A percentile compares a stretch with the other conserved stretches of the same genome.
Conservation (phyloP, 1,140 invertebrate genomes). For the Drosophila nigromelanica region DNA sequence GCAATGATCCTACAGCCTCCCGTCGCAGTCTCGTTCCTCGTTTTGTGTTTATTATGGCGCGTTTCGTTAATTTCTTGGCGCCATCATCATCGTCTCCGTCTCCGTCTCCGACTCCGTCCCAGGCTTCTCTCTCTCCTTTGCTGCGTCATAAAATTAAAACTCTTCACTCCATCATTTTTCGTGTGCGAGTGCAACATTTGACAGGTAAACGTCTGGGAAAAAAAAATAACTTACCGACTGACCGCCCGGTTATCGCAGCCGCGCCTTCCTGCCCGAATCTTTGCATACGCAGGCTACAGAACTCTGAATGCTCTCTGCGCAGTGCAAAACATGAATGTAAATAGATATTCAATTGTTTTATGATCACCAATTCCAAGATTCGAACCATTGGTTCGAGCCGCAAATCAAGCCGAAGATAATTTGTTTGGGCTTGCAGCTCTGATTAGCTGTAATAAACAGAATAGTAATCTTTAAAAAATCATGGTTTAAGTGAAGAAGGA, state of each 20-base stretch:
- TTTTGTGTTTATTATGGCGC: slow-evolving; percentile 76
- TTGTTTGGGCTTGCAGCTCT: too few species aligned
- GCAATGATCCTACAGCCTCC: slow-evolving; percentile 32
- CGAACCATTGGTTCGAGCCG: too few species aligned
- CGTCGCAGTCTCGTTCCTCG: slow-evolving; percentile 5
- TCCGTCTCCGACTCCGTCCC: slow-evolving; percentile 3
- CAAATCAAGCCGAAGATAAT: too few species aligned
- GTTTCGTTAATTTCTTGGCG: slow-evolving; percentile 81
- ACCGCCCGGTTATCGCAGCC: slow-evolving; percentile 46
- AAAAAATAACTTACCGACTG: slow-evolving; percentile 51
- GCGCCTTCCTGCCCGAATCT: slow-evolving; percentile 48
- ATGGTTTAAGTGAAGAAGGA: too few species aligned
- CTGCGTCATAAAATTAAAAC: slow-evolving; percentile 81
- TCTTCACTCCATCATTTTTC: slow-evolving; percentile 81
- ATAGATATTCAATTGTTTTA: too few species aligned
- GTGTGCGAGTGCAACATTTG: slow-evolving; percentile 80
- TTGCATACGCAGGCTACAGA: slow-evolving; percentile 28
- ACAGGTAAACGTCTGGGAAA: slow-evolving; percentile 81
- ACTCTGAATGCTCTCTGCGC: slow-evolving; percentile 25
- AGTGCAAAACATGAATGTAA: too few species aligned
- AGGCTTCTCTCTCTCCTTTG: slow-evolving; percentile 48
- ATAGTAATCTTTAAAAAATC: too few species aligned
- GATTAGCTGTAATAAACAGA: too few species aligned
- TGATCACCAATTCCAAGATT: too few species aligned
- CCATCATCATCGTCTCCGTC: slow-evolving; percentile 53